Evolutionary conservation across 2,797 vertebrate species (phyloP), one percentile per base, ranked within the genome.

Genomic region (Chaenodraco wilsoni): DNA sequence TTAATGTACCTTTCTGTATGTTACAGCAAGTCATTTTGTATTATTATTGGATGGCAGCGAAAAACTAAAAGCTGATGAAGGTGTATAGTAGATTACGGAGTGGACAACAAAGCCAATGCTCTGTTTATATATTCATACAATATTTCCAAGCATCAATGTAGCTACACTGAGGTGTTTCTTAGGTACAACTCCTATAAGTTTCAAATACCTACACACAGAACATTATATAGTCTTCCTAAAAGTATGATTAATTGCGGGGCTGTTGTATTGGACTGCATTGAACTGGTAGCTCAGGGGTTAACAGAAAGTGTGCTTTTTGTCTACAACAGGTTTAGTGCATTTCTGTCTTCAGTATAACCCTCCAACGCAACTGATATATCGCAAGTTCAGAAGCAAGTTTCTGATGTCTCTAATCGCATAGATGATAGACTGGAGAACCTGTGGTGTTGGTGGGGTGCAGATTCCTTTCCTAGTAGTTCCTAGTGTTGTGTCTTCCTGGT

Each of bases 381-480:
- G 37, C 43, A 58, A 58, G 44, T 70, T 44, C 52, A 60, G 33
- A 78, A 69, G 57, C 48, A 37, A 61, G 64, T 78, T 78, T 72
- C 10, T 69, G 65, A 75, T 67, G 65, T 65, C 70, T 72, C 50
- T 72, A 21, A 61, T 60, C 21, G 46, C 17, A 65, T 45, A 63
- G 72, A 84, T 52, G 51, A 75, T 62, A 37, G 40, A 50, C 51
- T 40, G 16, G 52, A 55, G 63, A 84, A 59, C 37, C 48, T 59
- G 67, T 65, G 65, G 63, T 77, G 58, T 70, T 72, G 48, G 45
- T 6, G 14, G 65, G 65, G 45, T 48, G 63, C 14, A 51, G 65
- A 83, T 80, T 84, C 57, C 48, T 69, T 64, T 75, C 74, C 52
- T 51, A 56, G 58, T 21, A 21, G 21, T 21, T 21, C 21, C 21